phyloP scores from a whole-genome alignment of 2,888 invertebrate genomes.

The Amblyteles armatorius region DNA sequence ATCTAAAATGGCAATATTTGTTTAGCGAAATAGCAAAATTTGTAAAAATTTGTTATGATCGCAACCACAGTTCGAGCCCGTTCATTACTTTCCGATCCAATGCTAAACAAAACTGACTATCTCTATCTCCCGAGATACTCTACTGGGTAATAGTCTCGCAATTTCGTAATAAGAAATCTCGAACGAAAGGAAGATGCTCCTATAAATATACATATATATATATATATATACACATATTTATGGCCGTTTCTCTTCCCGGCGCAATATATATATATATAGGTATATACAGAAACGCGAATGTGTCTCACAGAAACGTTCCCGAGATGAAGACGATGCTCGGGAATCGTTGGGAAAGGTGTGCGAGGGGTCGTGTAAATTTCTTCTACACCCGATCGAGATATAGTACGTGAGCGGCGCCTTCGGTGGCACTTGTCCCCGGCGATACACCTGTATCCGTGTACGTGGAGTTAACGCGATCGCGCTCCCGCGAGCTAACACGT shows the following conservation, averaged over 20 bases:
- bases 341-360: slow-evolving; percentile 32
- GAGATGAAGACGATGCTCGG: slow-evolving; percentile 5
- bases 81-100: background rate
- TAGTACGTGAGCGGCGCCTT: background rate
- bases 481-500: background rate
- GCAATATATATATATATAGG: background rate
- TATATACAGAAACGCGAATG: background rate
- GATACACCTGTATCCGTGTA: slow-evolving; percentile 39
- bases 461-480: slow-evolving; percentile 7
- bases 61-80: slow-evolving; percentile 13
- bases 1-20: too few relatives aligned
- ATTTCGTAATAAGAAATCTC: slow-evolving; percentile 39
- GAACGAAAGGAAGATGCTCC: slow-evolving; percentile 45
- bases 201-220: too few relatives aligned
- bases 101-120: background rate
- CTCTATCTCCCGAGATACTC: background rate
- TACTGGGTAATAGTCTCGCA: background rate
- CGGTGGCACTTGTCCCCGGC: slow-evolving; percentile 21
- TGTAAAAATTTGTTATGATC: background rate
- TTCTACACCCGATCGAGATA: background rate
- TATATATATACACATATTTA: background rate
- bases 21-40: too few relatives aligned
- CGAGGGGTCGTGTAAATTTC: slow-evolving; percentile 37
- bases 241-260: background rate
- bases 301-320: background rate